Percentiles rank a stretch among this genome's conserved stretches.
These are phyloP conservation scores for Eudyptes chrysolophus DNA, from an alignment of 2,113 vertebrate species.

Conservation along the genomic window DNA sequence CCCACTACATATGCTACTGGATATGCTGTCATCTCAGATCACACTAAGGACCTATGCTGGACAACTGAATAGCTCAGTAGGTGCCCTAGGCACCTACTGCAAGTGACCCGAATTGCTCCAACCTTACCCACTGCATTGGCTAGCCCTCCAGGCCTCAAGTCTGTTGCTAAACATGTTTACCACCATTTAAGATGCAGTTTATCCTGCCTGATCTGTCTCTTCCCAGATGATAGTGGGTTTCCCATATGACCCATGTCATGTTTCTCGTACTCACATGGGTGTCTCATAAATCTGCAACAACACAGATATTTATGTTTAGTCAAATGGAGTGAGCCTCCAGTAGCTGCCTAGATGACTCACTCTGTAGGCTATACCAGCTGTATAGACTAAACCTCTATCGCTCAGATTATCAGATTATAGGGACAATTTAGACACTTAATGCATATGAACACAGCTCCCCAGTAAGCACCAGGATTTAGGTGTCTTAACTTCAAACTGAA, in stretches of 20 bases:
- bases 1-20: neutral
- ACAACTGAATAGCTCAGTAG: neutral
- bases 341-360: neutral
- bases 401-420: neutral
- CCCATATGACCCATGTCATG: accelerated
- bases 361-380: neutral
- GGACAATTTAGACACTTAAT: neutral
- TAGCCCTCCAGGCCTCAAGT: neutral
- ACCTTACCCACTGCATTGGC: neutral
- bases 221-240: neutral
- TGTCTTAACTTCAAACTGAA: neutral
- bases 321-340: neutral
- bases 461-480: neutral
- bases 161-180: neutral
- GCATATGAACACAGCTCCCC: neutral
- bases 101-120: neutral
- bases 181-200: neutral
- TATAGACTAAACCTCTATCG: neutral
- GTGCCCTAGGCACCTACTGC: neutral
- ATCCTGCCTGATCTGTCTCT: neutral
- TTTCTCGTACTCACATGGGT: neutral
- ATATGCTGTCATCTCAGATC: neutral
- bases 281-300: neutral
- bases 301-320: neutral
- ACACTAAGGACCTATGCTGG: neutral